A percentile compares a stretch with the other conserved stretches of the same genome.
Conservation (phyloP, 1,140 invertebrate genomes). For the Micrasema longulum region DNA sequence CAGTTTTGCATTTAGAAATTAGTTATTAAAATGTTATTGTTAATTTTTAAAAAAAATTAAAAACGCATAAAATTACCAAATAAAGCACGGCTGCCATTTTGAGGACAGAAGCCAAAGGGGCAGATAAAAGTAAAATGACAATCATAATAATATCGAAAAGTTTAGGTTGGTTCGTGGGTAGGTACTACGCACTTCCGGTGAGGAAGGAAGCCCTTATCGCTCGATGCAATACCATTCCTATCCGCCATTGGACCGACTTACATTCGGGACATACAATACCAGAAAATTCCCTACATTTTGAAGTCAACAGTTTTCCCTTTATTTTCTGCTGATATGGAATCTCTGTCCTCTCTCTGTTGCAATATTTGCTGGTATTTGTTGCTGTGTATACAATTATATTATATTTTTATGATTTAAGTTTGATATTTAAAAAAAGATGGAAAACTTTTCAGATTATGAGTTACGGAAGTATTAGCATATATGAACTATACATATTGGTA, state of each 20-base stretch:
- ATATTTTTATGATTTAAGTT: too few relatives aligned
- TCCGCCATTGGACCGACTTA: slow-evolving; percentile 13
- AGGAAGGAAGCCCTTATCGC: slow-evolving; percentile 51
- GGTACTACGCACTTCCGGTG: slow-evolving; percentile 46
- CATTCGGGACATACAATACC: slow-evolving; percentile 1
- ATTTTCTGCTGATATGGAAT: not conserved
- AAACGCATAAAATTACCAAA: slow-evolving; percentile 46
- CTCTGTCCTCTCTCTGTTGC: not conserved
- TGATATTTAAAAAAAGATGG: too few relatives aligned
- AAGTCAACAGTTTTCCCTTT: not conserved
- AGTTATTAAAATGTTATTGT: too few relatives aligned
- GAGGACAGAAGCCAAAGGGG: slow-evolving; percentile 42
- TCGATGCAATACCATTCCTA: slow-evolving; percentile 49
- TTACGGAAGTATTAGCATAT: too few relatives aligned
- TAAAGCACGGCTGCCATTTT: slow-evolving; percentile 39
- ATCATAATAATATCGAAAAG: slow-evolving; percentile 53
- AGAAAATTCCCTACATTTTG: not conserved
- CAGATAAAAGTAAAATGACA: slow-evolving; percentile 54
- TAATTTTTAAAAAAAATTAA: too few relatives aligned
- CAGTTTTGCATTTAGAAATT: too few relatives aligned
- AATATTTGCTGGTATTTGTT: too few relatives aligned
- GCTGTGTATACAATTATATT: too few relatives aligned
- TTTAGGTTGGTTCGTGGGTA: slow-evolving; percentile 33
- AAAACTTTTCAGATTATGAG: too few relatives aligned
- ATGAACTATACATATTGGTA: too few relatives aligned